Conservation (phyloP, 2,888 invertebrate genomes). For the Terebella lapidaria region DNA sequence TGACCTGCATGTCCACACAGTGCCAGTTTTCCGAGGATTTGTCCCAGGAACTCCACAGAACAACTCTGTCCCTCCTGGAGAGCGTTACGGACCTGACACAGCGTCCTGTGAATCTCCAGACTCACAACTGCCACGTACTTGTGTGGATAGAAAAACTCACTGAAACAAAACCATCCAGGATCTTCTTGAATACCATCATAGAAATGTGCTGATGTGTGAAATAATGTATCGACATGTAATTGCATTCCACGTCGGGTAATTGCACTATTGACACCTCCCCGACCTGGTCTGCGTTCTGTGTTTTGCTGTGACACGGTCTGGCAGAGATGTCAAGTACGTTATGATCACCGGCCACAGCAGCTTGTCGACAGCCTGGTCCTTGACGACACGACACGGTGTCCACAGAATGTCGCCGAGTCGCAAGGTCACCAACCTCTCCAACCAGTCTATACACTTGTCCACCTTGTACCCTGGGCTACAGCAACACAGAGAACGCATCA, state of each 20-base stretch:
- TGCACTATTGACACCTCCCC: too few relatives aligned
- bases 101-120: background rate
- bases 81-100: background rate
- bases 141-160: background rate
- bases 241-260: too few relatives aligned
- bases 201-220: too few relatives aligned
- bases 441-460: background rate
- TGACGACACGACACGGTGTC: background rate
- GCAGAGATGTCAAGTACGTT: background rate
- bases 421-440: background rate
- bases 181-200: too few relatives aligned
- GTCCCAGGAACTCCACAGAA: background rate
- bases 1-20: background rate
- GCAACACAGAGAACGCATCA: too few relatives aligned
- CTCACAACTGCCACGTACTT: background rate
- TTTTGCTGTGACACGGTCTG: background rate
- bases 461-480: background rate
- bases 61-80: background rate
- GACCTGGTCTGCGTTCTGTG: background rate
- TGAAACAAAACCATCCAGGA: too few relatives aligned
- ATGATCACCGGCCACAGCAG: background rate
- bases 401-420: background rate
- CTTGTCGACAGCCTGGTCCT: background rate
- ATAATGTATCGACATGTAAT: too few relatives aligned
- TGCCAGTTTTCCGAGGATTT: background rate